phyloP scores from a whole-genome alignment of 2,888 invertebrate species.

The Adineta ricciae region DNA sequence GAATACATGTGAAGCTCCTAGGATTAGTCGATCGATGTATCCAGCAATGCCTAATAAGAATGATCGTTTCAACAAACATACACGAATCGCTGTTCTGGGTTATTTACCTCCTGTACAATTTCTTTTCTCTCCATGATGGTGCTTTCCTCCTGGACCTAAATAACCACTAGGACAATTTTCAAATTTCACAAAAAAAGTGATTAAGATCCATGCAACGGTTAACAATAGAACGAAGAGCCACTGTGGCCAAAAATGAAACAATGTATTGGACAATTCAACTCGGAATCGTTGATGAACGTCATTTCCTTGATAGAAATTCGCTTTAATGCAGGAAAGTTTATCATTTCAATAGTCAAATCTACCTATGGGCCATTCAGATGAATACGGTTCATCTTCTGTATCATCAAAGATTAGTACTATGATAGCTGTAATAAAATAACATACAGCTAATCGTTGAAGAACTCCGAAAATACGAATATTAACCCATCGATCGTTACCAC shows the following conservation, averaged over 20 bases:
- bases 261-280: not conserved
- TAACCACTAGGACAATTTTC: constrained; percentile 24
- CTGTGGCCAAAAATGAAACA: constrained; percentile 14
- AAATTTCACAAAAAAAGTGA: constrained; percentile 24
- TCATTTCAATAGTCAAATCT: not conserved
- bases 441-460: constrained; percentile 73
- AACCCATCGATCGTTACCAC: not conserved
- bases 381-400: constrained; percentile 35
- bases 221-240: constrained; percentile 24
- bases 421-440: constrained; percentile 66
- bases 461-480: constrained; percentile 69
- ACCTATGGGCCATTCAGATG: not conserved
- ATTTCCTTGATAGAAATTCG: not conserved
- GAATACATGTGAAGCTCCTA: constrained; percentile 67
- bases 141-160: constrained; percentile 64
- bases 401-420: constrained; percentile 49
- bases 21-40: constrained; percentile 66
- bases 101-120: constrained; percentile 63
- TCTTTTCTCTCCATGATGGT: constrained; percentile 47
- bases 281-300: not conserved
- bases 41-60: constrained; percentile 61
- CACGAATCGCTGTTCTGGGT: not conserved
- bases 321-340: not conserved
- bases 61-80: not conserved
- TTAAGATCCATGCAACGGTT: not conserved